Percentiles rank a stretch among this genome's conserved stretches.
Evolutionary conservation across 2,888 invertebrate genomes (phyloP).

Genomic region (Zaprionus bogoriensis): DNA sequence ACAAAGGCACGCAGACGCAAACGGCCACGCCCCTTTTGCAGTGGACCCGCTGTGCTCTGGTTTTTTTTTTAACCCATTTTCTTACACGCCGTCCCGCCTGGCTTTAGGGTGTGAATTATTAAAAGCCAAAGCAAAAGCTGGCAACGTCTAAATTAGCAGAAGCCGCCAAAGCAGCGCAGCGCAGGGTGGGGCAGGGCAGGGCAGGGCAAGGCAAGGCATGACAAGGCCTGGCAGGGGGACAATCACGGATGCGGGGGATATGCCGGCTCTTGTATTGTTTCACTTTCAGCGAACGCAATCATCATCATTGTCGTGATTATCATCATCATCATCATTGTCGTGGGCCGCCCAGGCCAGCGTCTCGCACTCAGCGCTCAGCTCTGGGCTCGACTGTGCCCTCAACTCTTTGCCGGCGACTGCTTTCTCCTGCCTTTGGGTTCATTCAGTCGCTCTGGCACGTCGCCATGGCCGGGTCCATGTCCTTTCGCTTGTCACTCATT

Average conservation of each 20-base stretch:
- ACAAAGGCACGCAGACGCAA: conserved; percentile 56
- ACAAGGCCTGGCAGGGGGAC: background rate
- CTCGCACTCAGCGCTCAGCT: too few species aligned
- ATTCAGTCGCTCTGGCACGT: conserved; percentile 32
- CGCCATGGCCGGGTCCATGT: conserved; percentile 49
- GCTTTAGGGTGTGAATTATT: conserved; percentile 72
- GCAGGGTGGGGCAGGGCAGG: conserved; percentile 6
- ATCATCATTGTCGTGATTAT: conserved; percentile 45
- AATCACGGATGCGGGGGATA: too few species aligned
- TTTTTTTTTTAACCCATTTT: conserved; percentile 68
- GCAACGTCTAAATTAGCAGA: conserved; percentile 70
- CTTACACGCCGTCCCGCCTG: too few species aligned
- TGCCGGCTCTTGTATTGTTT: conserved; percentile 59
- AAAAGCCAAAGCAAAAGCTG: conserved; percentile 57
- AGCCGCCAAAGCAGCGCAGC: conserved; percentile 28
- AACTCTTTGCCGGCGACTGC: background rate
- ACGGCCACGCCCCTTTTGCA: conserved; percentile 15
- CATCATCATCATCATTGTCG: conserved; percentile 50
- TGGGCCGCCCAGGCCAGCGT: conserved; percentile 22
- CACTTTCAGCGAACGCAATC: conserved; percentile 69
- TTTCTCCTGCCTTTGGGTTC: background rate
- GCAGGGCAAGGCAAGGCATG: too few species aligned
- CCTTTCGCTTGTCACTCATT: conserved; percentile 75
- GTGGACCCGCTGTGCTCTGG: conserved; percentile 6
- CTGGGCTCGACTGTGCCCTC: too few species aligned